Conservation (phyloP, 2,113 vertebrate genomes). For the Pseudorectes ferrugineus region DNA sequence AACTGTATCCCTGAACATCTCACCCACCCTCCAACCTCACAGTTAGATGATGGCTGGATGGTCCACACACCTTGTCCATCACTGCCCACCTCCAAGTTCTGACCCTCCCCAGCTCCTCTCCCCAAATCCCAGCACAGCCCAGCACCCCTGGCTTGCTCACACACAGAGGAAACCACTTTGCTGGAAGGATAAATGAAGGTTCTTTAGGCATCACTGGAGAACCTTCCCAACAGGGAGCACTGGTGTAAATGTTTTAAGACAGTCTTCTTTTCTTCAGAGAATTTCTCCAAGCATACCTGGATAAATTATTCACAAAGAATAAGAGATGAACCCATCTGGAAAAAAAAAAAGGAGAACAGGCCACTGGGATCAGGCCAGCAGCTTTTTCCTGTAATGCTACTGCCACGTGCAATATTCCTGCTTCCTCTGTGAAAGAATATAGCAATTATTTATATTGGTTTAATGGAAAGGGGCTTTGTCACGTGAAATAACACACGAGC, state of each 20-base stretch:
- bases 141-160: background rate
- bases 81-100: background rate
- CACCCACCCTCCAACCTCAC: accelerated
- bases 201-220: background rate
- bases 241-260: background rate
- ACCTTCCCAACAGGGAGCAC: background rate
- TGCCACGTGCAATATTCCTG: background rate
- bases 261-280: background rate
- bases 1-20: background rate
- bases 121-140: background rate
- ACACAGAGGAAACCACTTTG: background rate
- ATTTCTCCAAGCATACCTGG: background rate
- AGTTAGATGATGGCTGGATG: background rate
- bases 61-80: background rate
- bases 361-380: background rate
- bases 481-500: background rate
- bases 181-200: background rate
- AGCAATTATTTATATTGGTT: slow-evolving; percentile 31
- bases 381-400: background rate
- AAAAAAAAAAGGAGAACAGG: background rate
- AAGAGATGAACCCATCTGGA: slow-evolving; percentile 22
- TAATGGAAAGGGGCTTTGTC: background rate
- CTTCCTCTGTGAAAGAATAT: background rate
- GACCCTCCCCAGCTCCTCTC: background rate
- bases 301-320: slow-evolving; percentile 50